Conservation (phyloP, 2,888 invertebrate species). For the Daptonema setosum region DNA sequence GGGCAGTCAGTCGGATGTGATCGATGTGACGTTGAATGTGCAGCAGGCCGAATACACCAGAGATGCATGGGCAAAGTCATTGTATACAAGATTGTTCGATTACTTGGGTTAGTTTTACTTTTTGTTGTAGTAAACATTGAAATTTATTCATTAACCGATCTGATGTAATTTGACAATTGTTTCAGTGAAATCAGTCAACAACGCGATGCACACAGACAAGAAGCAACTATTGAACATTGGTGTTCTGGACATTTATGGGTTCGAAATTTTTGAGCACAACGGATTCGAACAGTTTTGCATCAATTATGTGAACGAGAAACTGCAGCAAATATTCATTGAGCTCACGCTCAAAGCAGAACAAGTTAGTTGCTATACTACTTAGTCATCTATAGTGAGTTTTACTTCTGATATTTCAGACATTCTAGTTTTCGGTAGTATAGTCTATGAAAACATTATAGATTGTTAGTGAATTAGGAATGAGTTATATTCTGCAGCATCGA, state of each 20-base stretch:
- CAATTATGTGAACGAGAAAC: constrained; percentile 48
- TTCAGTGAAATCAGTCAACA: constrained; percentile 38
- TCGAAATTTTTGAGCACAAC: constrained; percentile 46
- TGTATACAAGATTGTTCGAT: constrained; percentile 44
- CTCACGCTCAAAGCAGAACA: constrained; percentile 47
- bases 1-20: constrained; percentile 42
- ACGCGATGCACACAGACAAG: constrained; percentile 38
- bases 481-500: too few relatives aligned
- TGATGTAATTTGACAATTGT: neutral
- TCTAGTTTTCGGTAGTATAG: neutral
- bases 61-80: constrained; percentile 44
- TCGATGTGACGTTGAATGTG: constrained; percentile 42
- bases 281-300: constrained; percentile 50
- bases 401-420: neutral
- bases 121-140: too few relatives aligned
- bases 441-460: neutral
- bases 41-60: constrained; percentile 43
- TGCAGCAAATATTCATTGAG: constrained; percentile 50
- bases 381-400: neutral
- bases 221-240: constrained; percentile 36
- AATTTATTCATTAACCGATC: too few relatives aligned
- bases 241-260: constrained; percentile 48
- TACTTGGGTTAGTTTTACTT: constrained; percentile 32
- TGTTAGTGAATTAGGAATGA: neutral
- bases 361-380: too few relatives aligned